A percentile compares a stretch with the other conserved stretches of the same genome.
phyloP scores from a whole-genome alignment of 2,888 invertebrate species.

The Eilema depressum region DNA sequence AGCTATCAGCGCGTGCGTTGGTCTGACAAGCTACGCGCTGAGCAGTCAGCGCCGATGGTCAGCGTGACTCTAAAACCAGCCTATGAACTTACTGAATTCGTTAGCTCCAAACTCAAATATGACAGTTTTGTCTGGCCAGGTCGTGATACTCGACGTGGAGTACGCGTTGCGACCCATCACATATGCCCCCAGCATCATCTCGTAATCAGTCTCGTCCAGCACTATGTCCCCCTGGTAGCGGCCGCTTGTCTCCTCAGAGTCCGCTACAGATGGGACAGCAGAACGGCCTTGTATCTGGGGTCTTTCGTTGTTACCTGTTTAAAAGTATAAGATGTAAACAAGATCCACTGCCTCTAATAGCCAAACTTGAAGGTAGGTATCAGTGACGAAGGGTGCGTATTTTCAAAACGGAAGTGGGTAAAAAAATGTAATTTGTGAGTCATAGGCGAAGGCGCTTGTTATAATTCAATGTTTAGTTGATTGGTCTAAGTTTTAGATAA shows the following conservation, averaged over 20 bases:
- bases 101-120: slow-evolving; percentile 71
- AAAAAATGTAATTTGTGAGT: too few species aligned
- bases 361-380: too few species aligned
- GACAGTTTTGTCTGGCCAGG: slow-evolving; percentile 77
- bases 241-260: slow-evolving; percentile 76
- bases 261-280: slow-evolving; percentile 51
- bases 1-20: too few species aligned
- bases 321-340: neutral
- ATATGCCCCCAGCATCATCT: slow-evolving; percentile 68
- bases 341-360: too few species aligned
- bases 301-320: slow-evolving; percentile 8
- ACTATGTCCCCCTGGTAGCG: slow-evolving; percentile 78
- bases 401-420: too few species aligned
- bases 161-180: slow-evolving; percentile 74
- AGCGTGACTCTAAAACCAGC: too few species aligned
- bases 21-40: too few species aligned
- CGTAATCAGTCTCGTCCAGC: slow-evolving; percentile 73
- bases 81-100: slow-evolving; percentile 69
- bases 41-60: too few species aligned
- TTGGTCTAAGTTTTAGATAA: too few species aligned
- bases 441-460: too few species aligned
- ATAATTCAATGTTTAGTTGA: too few species aligned
- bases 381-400: too few species aligned
- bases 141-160: slow-evolving; percentile 66
- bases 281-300: neutral